A percentile compares a stretch with the other conserved stretches of the same genome.
Conservation (phyloP, 2,888 invertebrate genomes). For the Pristionchus mayeri region DNA sequence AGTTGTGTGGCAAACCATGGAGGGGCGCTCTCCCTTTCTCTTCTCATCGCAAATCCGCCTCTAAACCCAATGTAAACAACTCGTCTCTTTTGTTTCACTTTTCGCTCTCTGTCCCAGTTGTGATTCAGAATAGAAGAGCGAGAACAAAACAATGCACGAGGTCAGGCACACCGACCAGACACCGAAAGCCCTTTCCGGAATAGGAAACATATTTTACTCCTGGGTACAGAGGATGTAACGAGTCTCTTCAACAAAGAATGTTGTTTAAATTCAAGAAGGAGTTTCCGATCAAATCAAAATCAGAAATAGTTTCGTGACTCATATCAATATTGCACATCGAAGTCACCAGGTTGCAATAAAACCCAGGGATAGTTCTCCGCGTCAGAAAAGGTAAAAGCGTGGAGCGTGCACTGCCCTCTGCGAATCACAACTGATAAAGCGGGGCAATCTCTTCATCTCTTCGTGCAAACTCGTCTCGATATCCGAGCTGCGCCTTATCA, state of each 20-base stretch:
- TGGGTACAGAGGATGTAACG: no score
- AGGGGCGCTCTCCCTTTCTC: background rate
- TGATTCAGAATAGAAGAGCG: background rate
- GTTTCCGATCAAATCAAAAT: no score
- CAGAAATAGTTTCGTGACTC: no score
- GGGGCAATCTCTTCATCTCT: background rate
- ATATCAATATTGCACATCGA: no score
- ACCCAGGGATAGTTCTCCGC: background rate
- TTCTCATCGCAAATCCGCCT: constrained; percentile 24
- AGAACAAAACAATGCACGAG: background rate
- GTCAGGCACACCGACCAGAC: background rate
- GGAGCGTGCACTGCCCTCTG: background rate
- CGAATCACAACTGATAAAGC: background rate
- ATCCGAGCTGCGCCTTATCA: constrained; percentile 13
- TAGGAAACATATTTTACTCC: background rate
- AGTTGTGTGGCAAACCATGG: background rate
- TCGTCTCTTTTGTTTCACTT: constrained; percentile 26
- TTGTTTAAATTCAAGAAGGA: no score
- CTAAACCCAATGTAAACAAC: constrained; percentile 25
- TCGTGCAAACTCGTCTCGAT: background rate
- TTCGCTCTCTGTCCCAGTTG: background rate
- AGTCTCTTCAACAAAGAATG: no score
- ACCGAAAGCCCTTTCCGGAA: background rate
- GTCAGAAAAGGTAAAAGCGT: background rate
- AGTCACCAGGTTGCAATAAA: no score